Conservation (phyloP, 1,140 invertebrate species). For the Tetragonula clypearis region DNA sequence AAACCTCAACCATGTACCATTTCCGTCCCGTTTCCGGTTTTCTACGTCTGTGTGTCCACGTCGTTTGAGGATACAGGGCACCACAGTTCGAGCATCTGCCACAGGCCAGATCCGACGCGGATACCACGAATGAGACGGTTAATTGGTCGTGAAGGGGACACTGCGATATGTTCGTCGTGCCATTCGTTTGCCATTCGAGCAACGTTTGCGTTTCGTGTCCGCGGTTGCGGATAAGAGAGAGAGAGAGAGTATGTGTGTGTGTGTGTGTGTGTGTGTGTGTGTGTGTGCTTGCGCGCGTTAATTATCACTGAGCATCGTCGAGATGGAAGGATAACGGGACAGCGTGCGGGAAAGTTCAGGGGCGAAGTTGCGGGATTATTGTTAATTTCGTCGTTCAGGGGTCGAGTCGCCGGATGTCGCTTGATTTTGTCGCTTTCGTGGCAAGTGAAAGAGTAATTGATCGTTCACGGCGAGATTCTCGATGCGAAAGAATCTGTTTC, state of each 20-base stretch:
- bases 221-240: not conserved
- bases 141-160: conserved; percentile 43
- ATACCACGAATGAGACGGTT: conserved; percentile 47
- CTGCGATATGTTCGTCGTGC: not conserved
- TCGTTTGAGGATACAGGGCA: conserved; percentile 9
- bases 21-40: conserved; percentile 1
- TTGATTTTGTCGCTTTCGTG: not conserved
- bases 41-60: not conserved
- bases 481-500: too few species aligned
- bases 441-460: not conserved
- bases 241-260: not conserved
- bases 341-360: not conserved
- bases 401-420: too few species aligned
- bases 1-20: not conserved
- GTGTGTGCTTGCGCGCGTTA: conserved; percentile 17
- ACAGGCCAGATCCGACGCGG: conserved; percentile 24
- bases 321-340: not conserved
- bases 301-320: conserved; percentile 22
- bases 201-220: conserved; percentile 27
- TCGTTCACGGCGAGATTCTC: not conserved
- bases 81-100: not conserved
- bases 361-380: not conserved
- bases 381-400: not conserved
- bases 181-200: conserved; percentile 6
- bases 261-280: too few species aligned